Conservation (phyloP, 2,113 vertebrate genomes). For the Indicator indicator region DNA sequence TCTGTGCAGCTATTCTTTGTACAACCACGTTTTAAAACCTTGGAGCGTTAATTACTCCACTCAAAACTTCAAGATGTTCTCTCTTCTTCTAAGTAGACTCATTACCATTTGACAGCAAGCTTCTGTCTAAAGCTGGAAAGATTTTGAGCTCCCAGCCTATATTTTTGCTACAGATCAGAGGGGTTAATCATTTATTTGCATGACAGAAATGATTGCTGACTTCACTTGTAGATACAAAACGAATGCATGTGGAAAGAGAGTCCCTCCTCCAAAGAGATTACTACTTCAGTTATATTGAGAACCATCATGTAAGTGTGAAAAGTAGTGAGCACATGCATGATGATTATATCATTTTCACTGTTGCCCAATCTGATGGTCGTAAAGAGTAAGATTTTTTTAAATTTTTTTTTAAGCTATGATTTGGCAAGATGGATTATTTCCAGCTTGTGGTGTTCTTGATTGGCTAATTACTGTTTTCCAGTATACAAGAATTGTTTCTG, state of each 20-base stretch:
- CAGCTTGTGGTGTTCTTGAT: neutral
- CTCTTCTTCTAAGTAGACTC: neutral
- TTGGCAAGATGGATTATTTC: constrained; percentile 15
- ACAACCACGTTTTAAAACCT: neutral
- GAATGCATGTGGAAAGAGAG: neutral
- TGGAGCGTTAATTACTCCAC: neutral
- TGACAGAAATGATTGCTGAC: neutral
- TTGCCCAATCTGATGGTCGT: neutral
- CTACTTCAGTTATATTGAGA: neutral
- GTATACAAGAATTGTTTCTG: neutral
- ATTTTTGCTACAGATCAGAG: neutral
- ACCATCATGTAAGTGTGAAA: neutral
- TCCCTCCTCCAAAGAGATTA: neutral
- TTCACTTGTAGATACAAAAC: neutral
- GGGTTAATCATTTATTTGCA: neutral
- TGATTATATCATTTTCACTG: neutral
- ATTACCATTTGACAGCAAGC: neutral
- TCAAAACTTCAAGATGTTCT: neutral
- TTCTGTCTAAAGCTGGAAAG: neutral
- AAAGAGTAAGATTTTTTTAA: neutral
- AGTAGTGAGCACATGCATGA: neutral
- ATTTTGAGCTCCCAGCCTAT: neutral
- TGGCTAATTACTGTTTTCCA: constrained; percentile 25
- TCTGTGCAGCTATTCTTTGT: neutral
- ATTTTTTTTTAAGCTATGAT: neutral